These are phyloP conservation scores for Drosophila busckii DNA, from an alignment of 1,140 invertebrate genomes.

Conservation along the genomic window DNA sequence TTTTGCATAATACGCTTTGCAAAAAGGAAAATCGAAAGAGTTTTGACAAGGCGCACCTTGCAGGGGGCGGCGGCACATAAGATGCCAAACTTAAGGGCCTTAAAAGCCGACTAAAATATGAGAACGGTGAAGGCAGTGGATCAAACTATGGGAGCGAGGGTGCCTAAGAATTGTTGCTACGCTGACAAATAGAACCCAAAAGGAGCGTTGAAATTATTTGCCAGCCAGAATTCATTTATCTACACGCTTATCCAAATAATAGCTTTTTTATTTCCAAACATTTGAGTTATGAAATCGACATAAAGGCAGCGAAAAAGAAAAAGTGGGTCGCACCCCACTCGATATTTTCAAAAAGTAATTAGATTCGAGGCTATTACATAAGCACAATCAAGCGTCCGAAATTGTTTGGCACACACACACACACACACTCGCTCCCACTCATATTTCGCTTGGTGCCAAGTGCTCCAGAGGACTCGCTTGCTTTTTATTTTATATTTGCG, in stretches of 20 bases:
- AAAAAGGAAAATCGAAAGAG: conserved; percentile 22
- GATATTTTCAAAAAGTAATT: conserved; percentile 73
- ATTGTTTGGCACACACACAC: conserved; percentile 35
- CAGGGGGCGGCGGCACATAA: conserved; percentile 2
- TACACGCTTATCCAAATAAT: background rate
- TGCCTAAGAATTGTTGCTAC: too few relatives aligned
- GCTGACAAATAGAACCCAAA: too few relatives aligned
- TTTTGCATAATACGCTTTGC: conserved; percentile 58
- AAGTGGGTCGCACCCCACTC: conserved; percentile 11
- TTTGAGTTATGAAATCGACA: conserved; percentile 22
- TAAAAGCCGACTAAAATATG: conserved; percentile 16
- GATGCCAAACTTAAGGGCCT: conserved; percentile 40
- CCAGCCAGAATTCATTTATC: too few relatives aligned
- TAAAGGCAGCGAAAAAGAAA: conserved; percentile 4
- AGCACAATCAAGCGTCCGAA: conserved; percentile 59
- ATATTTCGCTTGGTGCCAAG: background rate
- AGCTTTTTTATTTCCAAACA: conserved; percentile 2
- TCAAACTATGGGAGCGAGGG: too few relatives aligned
- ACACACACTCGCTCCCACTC: background rate
- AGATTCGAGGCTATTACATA: conserved; percentile 72
- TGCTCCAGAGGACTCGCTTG: conserved; percentile 1
- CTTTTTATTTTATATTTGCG: conserved; percentile 60
- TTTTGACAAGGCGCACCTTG: conserved; percentile 40
- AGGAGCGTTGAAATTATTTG: too few relatives aligned
- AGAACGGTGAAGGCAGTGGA: background rate